These are phyloP conservation scores for Crypturellus tataupa DNA, from an alignment of 2,797 vertebrate species.

Conservation along the genomic window DNA sequence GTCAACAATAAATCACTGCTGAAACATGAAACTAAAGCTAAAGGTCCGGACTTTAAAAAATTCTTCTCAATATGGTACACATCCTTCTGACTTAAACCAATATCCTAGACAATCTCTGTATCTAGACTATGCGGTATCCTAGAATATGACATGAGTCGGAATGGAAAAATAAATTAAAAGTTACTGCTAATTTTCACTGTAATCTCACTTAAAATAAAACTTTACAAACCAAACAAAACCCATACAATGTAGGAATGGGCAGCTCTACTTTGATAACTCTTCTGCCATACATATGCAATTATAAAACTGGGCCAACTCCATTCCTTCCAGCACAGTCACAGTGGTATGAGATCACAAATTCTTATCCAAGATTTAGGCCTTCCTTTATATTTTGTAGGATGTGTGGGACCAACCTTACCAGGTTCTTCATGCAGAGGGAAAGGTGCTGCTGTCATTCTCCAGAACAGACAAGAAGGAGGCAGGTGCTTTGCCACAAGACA, in stretches of 20 bases:
- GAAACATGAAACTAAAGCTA: neutral
- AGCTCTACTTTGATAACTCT: neutral
- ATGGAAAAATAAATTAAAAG: neutral
- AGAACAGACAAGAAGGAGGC: neutral
- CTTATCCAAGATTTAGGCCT: neutral
- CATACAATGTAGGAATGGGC: neutral
- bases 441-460: neutral
- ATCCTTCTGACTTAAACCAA: neutral
- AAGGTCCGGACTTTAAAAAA: neutral
- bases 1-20: neutral
- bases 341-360: neutral
- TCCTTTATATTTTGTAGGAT: neutral
- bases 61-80: neutral
- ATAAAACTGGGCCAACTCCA: rapidly evolving
- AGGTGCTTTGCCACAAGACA: neutral
- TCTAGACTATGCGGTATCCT: neutral
- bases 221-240: neutral
- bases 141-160: neutral
- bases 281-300: neutral
- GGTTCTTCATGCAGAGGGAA: neutral
- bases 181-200: neutral
- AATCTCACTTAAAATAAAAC: neutral
- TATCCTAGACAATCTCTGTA: neutral
- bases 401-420: neutral
- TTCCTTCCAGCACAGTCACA: neutral